phyloP scores from a whole-genome alignment of 2,888 invertebrate species.

The Temnothorax unifasciatus region DNA sequence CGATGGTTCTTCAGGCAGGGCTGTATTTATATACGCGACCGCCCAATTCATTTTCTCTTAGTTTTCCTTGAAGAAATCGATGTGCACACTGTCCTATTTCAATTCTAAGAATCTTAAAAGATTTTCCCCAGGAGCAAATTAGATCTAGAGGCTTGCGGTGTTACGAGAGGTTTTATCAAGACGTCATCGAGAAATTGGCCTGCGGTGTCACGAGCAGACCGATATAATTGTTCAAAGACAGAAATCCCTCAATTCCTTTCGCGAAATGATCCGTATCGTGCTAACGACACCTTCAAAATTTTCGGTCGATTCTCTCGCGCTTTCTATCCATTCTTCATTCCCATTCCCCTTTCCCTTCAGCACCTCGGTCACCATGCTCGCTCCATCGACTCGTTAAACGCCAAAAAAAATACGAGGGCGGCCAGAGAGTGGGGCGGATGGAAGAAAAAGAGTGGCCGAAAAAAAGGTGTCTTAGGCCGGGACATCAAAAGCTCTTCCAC shows the following conservation, averaged over 20 bases:
- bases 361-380: slow-evolving; percentile 24
- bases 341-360: neutral
- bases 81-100: neutral
- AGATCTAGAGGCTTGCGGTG: neutral
- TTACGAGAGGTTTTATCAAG: neutral
- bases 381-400: slow-evolving; percentile 70
- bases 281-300: slow-evolving; percentile 64
- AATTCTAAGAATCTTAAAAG: neutral
- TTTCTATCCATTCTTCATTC: slow-evolving; percentile 42
- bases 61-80: neutral
- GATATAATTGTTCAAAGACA: slow-evolving; percentile 53
- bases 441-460: slow-evolving; percentile 70
- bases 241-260: slow-evolving; percentile 63
- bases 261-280: slow-evolving; percentile 62
- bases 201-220: neutral
- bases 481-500: slow-evolving; percentile 78
- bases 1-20: slow-evolving; percentile 69
- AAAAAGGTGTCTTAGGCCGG: slow-evolving; percentile 75
- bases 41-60: slow-evolving; percentile 9
- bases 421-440: slow-evolving; percentile 19
- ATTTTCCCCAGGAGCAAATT: neutral
- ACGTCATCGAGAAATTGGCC: neutral
- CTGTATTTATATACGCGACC: slow-evolving; percentile 51
- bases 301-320: slow-evolving; percentile 39
- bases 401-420: slow-evolving; percentile 28